phyloP scores from a whole-genome alignment of 2,113 vertebrate genomes.

The Camelus bactrianus region DNA sequence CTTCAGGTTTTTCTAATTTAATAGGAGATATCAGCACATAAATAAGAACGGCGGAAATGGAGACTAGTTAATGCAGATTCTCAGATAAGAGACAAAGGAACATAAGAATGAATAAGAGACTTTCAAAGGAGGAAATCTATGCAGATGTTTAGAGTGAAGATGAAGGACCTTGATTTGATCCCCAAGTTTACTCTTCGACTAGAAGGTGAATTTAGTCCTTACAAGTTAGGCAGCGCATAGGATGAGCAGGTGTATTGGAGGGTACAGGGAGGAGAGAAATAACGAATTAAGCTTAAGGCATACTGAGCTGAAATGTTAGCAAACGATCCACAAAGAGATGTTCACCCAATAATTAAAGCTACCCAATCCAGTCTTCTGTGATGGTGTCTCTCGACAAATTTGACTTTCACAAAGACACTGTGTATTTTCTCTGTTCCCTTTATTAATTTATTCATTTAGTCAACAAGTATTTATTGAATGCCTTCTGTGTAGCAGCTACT shows the following conservation, averaged over 20 bases:
- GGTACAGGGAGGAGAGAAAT: not conserved
- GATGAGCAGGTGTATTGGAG: rapidly evolving
- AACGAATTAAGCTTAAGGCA: not conserved
- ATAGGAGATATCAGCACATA: not conserved
- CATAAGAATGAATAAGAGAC: not conserved
- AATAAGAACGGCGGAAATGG: not conserved
- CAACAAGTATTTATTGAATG: not conserved
- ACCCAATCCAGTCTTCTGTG: not conserved
- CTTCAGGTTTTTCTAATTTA: not conserved
- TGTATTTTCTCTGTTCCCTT: not conserved
- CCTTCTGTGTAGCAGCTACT: not conserved
- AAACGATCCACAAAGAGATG: not conserved
- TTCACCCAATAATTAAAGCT: not conserved
- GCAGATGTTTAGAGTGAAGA: not conserved
- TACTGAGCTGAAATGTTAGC: not conserved
- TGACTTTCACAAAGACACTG: not conserved
- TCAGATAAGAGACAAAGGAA: not conserved
- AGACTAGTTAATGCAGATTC: not conserved
- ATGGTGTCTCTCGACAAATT: not conserved
- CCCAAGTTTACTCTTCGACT: not conserved
- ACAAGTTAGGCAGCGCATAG: rapidly evolving
- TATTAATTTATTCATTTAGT: not conserved
- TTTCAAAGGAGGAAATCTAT: not conserved
- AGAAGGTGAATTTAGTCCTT: not conserved
- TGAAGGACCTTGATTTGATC: not conserved